Base-by-base conservation (phyloP, 1,140 invertebrate genomes). In the Babylonia areolata region DNA sequence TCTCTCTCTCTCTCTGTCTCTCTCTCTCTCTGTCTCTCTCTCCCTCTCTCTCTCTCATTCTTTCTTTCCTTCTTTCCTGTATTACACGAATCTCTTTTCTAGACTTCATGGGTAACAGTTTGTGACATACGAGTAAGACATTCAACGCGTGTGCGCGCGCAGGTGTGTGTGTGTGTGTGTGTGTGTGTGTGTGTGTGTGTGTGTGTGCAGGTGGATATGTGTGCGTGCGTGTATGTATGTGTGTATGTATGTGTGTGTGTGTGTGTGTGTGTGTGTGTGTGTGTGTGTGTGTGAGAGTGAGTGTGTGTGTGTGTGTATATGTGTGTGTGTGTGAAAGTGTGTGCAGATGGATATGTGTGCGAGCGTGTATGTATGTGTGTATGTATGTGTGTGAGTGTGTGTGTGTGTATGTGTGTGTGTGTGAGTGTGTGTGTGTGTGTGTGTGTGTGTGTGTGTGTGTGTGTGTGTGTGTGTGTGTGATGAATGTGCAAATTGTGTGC, bases 281-380 rank as follows among this genome's bases (percentile, higher is more conserved):
- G 42, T 82, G 81, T 84, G 12, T 84, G 64, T 71, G 51, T 84
- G 58, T 84, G 81, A 28, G 77, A 28, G 77, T 78, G 40, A 35
- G 77, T 78, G 40, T 78, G 77, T 78, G 40, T 78, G 77, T 78
- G 40, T 78, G 77, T 78, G 40, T 84, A 58, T 84, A 15, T 84
- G 81, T 71, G 64, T 84, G 51, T 84, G 33, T 69, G 51, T 84
- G 64, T 84, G 81, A 37, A 42, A 17, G 81, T 84, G n/a, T n/a
- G n/a, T n/a, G n/a, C n/a, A n/a, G n/a, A n/a, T n/a, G n/a, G n/a
- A n/a, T n/a, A n/a, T n/a, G n/a, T n/a, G n/a, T n/a, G n/a, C n/a
- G n/a, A n/a, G n/a, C n/a, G n/a, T n/a, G n/a, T n/a, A n/a, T n/a
- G 40, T 84, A 9, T 84, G 20, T 84, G 9, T 84, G 2, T 69